Base-by-base conservation (phyloP, 1,140 invertebrate species). In the Drosophila lowei region DNA sequence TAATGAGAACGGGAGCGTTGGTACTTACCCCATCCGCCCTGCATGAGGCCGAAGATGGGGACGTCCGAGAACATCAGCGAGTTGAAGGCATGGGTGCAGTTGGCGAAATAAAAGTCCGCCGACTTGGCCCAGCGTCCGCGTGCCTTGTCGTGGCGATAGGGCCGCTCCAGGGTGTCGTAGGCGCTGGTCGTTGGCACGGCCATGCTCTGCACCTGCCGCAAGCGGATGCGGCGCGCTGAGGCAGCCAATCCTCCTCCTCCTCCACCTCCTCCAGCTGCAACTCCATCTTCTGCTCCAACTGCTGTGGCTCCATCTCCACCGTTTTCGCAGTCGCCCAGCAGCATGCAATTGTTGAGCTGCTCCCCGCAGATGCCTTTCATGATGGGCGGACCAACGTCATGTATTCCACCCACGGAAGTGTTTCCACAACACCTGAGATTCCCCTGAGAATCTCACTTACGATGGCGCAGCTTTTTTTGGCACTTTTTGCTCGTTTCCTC, bases 301-400 rank as follows among this genome's bases (percentile, higher is more conserved):
- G 30, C 9, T n/a, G 44, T 11, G 3, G 38, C 38, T 11, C 34
- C 64, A 68, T 70, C 30, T 55, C 49, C 66, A 15, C 63, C 68
- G 34, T 70, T 56, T 25, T 79, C 84, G 34, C 60, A 61, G 25
- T 79, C 72, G 21, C 42, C 48, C 42, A 77, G 68, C 42, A 83
- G 79, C 72, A 81, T 80, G 56, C 83, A 90, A 13, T 84, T 77
- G 67, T 85, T 90, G 11, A 90, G 62, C 65, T 90, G 88, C 57
- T 85, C 89, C 34, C 66, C 74, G 63, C 81, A 90, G 50, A 90
- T 81, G 54, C 79, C 79, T 84, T 85, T 90, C 89, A 90, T 90
- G 46, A 4, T 72, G 55, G 16, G 30, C 25, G 34, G 4, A 38
- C 34, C 34, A 38, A 38, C 34, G 34, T 28, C 43, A 53, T 53